Percentiles rank a stretch among this genome's conserved stretches.
phyloP scores from a whole-genome alignment of 2,888 invertebrate species.

The Eilema griseolum region DNA sequence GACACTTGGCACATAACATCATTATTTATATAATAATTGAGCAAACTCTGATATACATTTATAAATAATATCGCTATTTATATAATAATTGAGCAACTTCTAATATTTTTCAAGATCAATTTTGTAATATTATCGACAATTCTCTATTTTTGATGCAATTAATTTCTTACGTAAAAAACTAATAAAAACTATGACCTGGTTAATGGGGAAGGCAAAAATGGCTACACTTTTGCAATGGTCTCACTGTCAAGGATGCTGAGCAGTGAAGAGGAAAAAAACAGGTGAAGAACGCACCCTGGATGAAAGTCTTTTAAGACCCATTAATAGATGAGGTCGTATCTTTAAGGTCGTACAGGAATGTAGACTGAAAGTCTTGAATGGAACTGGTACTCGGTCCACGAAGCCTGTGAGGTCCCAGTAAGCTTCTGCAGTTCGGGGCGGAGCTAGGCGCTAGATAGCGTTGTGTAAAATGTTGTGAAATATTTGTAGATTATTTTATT shows the following conservation, averaged over 20 bases:
- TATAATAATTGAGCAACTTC: constrained; percentile 12
- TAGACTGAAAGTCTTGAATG: too few relatives aligned
- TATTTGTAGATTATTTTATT: too few relatives aligned
- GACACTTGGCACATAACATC: neutral
- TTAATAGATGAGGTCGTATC: too few relatives aligned
- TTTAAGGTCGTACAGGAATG: too few relatives aligned
- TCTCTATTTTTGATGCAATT: neutral
- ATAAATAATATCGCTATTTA: neutral
- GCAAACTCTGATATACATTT: constrained; percentile 6
- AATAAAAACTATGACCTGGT: neutral
- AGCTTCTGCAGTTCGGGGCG: too few relatives aligned
- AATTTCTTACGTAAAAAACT: neutral
- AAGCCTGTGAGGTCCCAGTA: too few relatives aligned
- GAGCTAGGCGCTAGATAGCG: too few relatives aligned
- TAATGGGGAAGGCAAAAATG: neutral
- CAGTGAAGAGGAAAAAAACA: too few relatives aligned
- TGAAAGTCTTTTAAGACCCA: too few relatives aligned
- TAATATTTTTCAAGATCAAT: constrained; percentile 1
- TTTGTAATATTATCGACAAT: constrained; percentile 3
- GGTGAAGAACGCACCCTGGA: too few relatives aligned
- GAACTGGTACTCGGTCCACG: too few relatives aligned
- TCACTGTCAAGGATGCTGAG: neutral
- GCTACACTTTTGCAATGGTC: neutral
- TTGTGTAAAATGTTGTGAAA: too few relatives aligned
- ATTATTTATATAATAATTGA: constrained; percentile 9